These are phyloP conservation scores for Diachrysia chrysitis DNA, from an alignment of 2,888 invertebrate genomes.

Conservation along the genomic window DNA sequence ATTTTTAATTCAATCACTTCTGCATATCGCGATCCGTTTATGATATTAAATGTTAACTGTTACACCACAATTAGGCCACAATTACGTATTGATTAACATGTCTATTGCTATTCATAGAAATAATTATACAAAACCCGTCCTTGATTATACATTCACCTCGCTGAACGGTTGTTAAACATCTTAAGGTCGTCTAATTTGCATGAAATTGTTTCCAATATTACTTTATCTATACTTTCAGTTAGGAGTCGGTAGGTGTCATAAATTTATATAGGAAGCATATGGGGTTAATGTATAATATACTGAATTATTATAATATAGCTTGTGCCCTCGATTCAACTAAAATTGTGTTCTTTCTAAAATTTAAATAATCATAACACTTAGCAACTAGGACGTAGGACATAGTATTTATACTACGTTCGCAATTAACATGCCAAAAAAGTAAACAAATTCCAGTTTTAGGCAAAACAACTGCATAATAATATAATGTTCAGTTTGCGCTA, in stretches of 20 bases:
- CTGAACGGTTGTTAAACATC: constrained; percentile 46
- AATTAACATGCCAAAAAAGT: no score
- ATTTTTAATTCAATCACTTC: no score
- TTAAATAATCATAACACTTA: no score
- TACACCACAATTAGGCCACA: not conserved
- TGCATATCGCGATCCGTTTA: not conserved
- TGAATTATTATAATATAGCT: no score
- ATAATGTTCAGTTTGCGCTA: no score
- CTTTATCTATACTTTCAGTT: constrained; percentile 16
- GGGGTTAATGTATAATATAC: not conserved
- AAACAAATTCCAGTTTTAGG: no score
- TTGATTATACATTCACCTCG: constrained; percentile 49
- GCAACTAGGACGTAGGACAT: no score
- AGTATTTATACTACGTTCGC: no score
- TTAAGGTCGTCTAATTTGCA: constrained; percentile 41
- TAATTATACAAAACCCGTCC: constrained; percentile 33
- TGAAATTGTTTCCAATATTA: constrained; percentile 49
- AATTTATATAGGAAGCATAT: not conserved
- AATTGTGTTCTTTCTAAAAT: no score
- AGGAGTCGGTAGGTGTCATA: constrained; percentile 14
- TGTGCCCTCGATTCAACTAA: no score
- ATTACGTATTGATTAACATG: constrained; percentile 5
- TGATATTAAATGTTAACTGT: not conserved
- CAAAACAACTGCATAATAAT: no score
- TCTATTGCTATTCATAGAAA: constrained; percentile 11